These are phyloP conservation scores for Picathartes gymnocephalus DNA, from an alignment of 2,113 vertebrate genomes.

Conservation along the genomic window DNA sequence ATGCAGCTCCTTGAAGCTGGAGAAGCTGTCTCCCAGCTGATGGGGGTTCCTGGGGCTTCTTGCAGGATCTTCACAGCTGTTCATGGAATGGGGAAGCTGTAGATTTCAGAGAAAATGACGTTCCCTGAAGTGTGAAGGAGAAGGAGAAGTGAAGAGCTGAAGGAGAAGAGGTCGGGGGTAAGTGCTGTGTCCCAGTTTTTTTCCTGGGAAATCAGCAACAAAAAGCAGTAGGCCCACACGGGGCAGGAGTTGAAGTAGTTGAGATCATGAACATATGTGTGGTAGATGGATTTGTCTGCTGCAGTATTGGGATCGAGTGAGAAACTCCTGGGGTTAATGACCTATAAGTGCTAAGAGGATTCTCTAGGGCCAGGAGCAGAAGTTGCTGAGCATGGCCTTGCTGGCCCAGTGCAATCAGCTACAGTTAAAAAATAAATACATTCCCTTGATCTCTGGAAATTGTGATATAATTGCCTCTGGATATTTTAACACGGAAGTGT, in stretches of 20 bases:
- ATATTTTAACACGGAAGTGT: neutral
- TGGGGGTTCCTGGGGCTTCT: neutral
- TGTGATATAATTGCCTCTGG: neutral
- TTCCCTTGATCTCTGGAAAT: neutral
- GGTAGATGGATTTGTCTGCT: neutral
- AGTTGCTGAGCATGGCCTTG: neutral
- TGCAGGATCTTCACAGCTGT: neutral
- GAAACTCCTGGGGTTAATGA: neutral
- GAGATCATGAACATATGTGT: neutral
- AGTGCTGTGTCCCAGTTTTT: neutral
- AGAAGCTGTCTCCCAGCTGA: neutral
- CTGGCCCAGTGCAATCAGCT: neutral
- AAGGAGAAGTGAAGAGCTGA: neutral
- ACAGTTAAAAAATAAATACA: neutral
- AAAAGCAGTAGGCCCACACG: neutral
- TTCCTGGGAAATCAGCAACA: neutral
- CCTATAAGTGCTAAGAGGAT: neutral
- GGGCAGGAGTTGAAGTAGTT: neutral
- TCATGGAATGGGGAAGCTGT: neutral
- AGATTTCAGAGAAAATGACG: neutral
- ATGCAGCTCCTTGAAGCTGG: neutral
- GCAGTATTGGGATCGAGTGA: rapidly evolving
- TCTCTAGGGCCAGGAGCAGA: neutral
- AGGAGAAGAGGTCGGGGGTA: neutral
- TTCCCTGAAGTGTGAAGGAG: neutral